Percentiles rank a stretch among this genome's conserved stretches.
Conservation (phyloP, 2,888 invertebrate genomes). For the Drosophila imparisetae region DNA sequence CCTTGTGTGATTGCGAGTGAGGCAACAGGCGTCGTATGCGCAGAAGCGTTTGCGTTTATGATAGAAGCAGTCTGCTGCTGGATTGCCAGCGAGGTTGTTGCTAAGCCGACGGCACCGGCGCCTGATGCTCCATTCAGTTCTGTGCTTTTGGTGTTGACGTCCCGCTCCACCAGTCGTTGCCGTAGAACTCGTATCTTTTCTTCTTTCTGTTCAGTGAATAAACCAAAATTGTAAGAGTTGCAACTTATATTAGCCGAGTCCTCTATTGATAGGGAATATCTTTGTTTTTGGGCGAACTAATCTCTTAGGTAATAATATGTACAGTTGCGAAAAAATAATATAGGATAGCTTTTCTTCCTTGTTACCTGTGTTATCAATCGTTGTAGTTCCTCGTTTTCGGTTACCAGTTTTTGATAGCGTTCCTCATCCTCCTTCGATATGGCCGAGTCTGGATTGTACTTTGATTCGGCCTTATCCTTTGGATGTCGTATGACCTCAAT, state of each 20-base stretch:
- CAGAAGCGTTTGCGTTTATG: constrained; percentile 81
- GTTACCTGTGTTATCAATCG: constrained; percentile 96
- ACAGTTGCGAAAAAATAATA: too few relatives aligned
- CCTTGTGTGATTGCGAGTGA: constrained; percentile 91
- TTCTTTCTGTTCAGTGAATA: constrained; percentile 89
- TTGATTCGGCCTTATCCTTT: constrained; percentile 93
- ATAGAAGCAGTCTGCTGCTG: constrained; percentile 59
- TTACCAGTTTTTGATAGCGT: constrained; percentile 94
- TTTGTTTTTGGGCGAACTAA: not conserved
- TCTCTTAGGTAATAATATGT: not conserved
- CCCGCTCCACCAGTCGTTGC: constrained; percentile 92
- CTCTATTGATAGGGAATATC: not conserved
- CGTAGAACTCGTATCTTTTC: constrained; percentile 93
- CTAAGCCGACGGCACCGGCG: constrained; percentile 39
- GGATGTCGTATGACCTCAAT: constrained; percentile 96
- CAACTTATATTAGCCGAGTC: not conserved
- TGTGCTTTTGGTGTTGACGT: constrained; percentile 86
- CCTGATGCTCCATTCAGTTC: constrained; percentile 80
- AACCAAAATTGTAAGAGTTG: not conserved
- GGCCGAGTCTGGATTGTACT: constrained; percentile 92
- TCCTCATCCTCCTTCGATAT: constrained; percentile 97
- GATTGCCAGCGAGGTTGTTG: constrained; percentile 66
- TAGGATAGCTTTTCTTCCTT: constrained; percentile 86
- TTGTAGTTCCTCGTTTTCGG: constrained; percentile 98
- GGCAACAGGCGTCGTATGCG: constrained; percentile 86